Evolutionary conservation across 2,797 vertebrate genomes (phyloP), one percentile per base, ranked within the genome.

Genomic region (Sparidentex hasta): DNA sequence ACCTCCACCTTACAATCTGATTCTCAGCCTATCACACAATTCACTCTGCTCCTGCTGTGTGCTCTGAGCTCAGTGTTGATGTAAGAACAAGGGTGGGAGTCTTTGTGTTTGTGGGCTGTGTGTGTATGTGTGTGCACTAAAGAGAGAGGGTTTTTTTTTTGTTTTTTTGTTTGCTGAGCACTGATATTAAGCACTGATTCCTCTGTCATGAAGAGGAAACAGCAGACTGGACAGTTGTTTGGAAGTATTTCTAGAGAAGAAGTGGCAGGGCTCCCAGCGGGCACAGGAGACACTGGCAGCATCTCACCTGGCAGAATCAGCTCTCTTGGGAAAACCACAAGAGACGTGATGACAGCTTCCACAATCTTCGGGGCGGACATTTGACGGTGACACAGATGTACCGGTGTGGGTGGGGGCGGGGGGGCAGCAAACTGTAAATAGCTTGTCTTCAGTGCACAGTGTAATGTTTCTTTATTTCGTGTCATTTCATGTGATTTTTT

Each of bases 391-490:
- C 71, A 89, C 65, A 66, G 69, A 71, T 16, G 48, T 69, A 84
- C 78, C 65, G 67, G 52, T 83, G 82, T 93, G 93, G 17, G 20
- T 88, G 95, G 82, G 76, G 18, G 20, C n/a, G n/a, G 88, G 95
- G 82, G 78, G 82, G 78, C 95, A 93, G 38, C 38, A 38, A 87
- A 92, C 83, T 96, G 95, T 95, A 95, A 89, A 95, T 96, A 96
- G 94, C 93, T 95, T 90, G 85, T 95, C 84, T 96, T 96, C 92
- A 93, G 89, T 88, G 92, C 81, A 96, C 89, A 84, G 93, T 95
- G 95, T 95, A 91, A 96, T 93, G 93, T 86, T 90, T 80, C 18
- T 91, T 86, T 46, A 46, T 92, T 90, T 84, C 92, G 54, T 94
- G 85, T 81, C 83, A 89, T 92, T 93, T 85, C 81, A 81, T 95